phyloP scores from a whole-genome alignment of 1,140 invertebrate genomes.

The Drosophila nigrodunni region DNA sequence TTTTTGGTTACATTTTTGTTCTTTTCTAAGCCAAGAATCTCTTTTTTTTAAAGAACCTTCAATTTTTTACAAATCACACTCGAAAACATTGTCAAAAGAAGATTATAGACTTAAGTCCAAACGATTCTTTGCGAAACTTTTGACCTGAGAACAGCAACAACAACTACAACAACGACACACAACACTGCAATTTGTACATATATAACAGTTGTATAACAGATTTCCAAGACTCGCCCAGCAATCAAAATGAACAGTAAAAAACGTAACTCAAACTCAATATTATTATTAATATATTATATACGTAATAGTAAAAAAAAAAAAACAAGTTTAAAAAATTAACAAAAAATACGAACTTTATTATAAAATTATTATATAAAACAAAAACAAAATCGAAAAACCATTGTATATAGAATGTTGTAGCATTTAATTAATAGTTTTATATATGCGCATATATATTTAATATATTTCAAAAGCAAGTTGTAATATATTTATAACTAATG shows the following conservation, averaged over 20 bases:
- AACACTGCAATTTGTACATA: constrained; percentile 12
- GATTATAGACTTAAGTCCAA: constrained; percentile 10
- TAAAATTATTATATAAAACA: constrained; percentile 29
- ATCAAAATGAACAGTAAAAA: constrained; percentile 46
- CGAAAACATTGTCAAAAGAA: constrained; percentile 42
- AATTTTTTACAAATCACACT: constrained; percentile 30
- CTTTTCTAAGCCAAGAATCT: constrained; percentile 46
- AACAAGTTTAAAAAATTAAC: constrained; percentile 20
- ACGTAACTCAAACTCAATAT: constrained; percentile 46
- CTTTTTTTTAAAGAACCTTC: constrained; percentile 19
- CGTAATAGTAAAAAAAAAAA: constrained; percentile 55
- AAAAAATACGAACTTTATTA: constrained; percentile 8
- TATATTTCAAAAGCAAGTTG: constrained; percentile 27
- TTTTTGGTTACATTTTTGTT: constrained; percentile 21
- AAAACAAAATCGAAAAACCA: constrained; percentile 42
- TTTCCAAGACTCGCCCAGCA: constrained; percentile 41
- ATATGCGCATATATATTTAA: constrained; percentile 14
- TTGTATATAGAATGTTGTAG: constrained; percentile 44
- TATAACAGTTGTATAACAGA: constrained; percentile 27
- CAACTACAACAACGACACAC: constrained; percentile 8
- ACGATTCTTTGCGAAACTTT: constrained; percentile 15
- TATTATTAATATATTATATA: constrained; percentile 37
- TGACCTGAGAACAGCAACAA: constrained; percentile 9
- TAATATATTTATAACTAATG: constrained; percentile 49
- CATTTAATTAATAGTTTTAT: constrained; percentile 41